Evolutionary conservation across 2,113 vertebrate genomes (phyloP).

Genomic region (Scomber colias): DNA sequence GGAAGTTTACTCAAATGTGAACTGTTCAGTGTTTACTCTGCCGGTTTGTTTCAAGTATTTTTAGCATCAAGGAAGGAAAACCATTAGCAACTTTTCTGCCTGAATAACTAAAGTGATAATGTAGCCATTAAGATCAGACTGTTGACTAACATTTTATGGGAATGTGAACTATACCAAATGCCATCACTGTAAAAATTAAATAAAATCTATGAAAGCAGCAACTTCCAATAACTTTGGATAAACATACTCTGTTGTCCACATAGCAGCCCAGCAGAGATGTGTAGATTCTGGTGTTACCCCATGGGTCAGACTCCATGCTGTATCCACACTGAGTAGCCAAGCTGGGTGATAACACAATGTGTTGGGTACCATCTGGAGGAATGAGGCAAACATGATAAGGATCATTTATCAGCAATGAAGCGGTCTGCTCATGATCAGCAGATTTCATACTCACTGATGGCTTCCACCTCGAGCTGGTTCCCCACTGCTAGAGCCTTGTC

Average conservation of each 20-base stretch:
- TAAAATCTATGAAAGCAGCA: background rate
- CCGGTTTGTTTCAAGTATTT: no score
- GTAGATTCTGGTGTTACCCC: constrained; percentile 83
- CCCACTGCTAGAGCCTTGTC: constrained; percentile 77
- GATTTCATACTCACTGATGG: constrained; percentile 76
- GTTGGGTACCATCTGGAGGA: constrained; percentile 74
- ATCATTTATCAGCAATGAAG: background rate
- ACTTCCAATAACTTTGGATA: background rate
- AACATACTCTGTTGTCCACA: constrained; percentile 72
- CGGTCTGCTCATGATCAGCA: background rate
- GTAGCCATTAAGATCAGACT: no score
- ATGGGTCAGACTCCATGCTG: constrained; percentile 82
- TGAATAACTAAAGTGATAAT: no score
- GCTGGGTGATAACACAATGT: constrained; percentile 63
- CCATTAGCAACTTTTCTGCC: no score
- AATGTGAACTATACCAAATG: no score
- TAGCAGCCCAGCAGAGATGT: constrained; percentile 81
- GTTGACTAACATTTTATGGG: no score
- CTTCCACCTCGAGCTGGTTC: constrained; percentile 80
- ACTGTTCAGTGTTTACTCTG: no score
- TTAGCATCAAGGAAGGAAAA: no score
- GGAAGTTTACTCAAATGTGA: no score
- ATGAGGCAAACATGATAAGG: background rate
- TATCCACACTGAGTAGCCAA: constrained; percentile 84
- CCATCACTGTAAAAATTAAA: background rate